These are phyloP conservation scores for Parauchenoglanis ngamensis DNA, from an alignment of 2,797 vertebrate species.

Conservation along the genomic window DNA sequence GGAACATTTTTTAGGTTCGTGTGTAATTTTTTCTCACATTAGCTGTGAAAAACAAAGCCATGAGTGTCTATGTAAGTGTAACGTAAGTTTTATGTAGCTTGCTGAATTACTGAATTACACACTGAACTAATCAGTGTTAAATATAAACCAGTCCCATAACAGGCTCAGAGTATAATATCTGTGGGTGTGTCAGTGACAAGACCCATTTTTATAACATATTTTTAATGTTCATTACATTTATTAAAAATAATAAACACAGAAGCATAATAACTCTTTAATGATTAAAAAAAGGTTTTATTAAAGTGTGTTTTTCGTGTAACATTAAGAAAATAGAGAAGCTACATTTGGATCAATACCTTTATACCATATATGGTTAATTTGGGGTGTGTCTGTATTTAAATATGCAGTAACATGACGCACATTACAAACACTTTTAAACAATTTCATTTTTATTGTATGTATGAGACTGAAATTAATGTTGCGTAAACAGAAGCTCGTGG, in stretches of 20 bases:
- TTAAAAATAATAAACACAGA: neutral
- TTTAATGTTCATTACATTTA: neutral
- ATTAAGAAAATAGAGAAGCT: neutral
- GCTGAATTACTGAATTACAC: neutral
- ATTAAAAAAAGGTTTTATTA: neutral
- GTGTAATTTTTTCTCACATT: no score
- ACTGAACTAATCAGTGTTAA: neutral
- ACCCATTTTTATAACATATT: neutral
- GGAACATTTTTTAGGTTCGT: no score
- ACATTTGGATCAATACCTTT: neutral
- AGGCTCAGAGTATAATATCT: no score
- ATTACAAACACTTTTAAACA: neutral
- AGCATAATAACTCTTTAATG: neutral
- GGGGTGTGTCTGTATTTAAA: constrained; percentile 4
- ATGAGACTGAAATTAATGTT: neutral
- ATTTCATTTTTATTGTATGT: neutral
- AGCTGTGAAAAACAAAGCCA: no score
- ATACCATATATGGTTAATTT: neutral
- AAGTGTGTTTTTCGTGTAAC: no score
- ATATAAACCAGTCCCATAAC: neutral
- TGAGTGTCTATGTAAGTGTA: neutral
- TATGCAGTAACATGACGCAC: neutral
- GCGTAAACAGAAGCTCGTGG: neutral
- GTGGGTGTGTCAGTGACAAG: neutral
- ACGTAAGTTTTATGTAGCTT: no score